Evolutionary conservation across 2,113 vertebrate species (phyloP), one percentile per base, ranked within the genome.

Genomic region (Hymenochirus boettgeri): DNA sequence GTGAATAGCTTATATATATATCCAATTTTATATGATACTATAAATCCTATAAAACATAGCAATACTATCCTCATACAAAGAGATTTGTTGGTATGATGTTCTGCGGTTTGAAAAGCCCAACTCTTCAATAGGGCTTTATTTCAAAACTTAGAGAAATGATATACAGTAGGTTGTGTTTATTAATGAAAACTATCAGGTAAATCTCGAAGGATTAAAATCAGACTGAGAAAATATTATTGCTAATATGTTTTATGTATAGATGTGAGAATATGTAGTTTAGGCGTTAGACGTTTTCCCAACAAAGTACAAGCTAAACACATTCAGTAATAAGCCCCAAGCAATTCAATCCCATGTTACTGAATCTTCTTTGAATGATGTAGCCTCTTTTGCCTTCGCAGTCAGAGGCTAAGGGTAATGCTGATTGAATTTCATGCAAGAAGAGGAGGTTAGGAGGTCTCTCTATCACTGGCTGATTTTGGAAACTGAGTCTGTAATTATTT

Each of bases 401-500:
- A 27, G 12, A 62, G 31, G 26, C 33, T 39, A 57, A 57, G 37
- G 29, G 18, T 35, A 53, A 23, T 21, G 52, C 37, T 39, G 37
- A 64, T 46, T 55, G 29, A 23, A 64, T 64, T 39, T 31, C 24
- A 54, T 55, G 52, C 62, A 35, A 56, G 31, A 25, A 55, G 39
- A 31, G 17, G 6, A 64, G 62, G 62, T 64, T 64, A 31, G 37
- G 26, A 56, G 52, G 62, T 64, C 62, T 55, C 50, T 27, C 24
- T 31, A 56, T 64, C 51, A 45, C 52, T 7, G 27, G 52, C 24
- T 57, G 62, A 56, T 57, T 65, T 65, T 65, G 26, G 62, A 65
- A 65, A 65, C 26, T 13, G 37, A 33, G 42, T 47, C 15, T 56
- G 26, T 31, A 57, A 65, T 63, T 63, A 63, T 63, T 63, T 63